These are phyloP conservation scores for Galeopsomyia nigrocyanea DNA, from an alignment of 2,888 invertebrate species.

Conservation along the genomic window DNA sequence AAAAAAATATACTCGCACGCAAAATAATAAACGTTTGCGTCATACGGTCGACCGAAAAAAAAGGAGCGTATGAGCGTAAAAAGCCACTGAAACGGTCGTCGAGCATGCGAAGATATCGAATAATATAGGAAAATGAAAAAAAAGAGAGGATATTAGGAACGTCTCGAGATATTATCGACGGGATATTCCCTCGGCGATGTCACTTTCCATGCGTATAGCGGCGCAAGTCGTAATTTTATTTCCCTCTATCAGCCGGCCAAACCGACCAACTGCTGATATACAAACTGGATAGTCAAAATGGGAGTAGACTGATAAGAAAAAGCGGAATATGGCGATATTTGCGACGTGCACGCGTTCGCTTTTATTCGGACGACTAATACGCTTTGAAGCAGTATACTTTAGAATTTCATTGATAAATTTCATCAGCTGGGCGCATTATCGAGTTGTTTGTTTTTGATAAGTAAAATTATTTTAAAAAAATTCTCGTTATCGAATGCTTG, in stretches of 20 bases:
- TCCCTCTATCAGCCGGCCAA: constrained; percentile 7
- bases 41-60: not conserved
- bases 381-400: too few species aligned
- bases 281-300: constrained; percentile 12
- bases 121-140: too few species aligned
- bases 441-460: too few species aligned
- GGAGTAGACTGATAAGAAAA: constrained; percentile 15
- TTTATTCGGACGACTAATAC: too few species aligned
- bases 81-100: not conserved
- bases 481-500: too few species aligned
- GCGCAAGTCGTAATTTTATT: constrained; percentile 16
- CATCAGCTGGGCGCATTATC: too few species aligned
- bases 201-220: constrained; percentile 17
- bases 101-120: not conserved
- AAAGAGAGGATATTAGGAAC: too few species aligned
- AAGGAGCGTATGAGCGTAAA: not conserved
- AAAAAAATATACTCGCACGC: not conserved
- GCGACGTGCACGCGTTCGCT: too few species aligned
- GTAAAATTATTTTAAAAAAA: too few species aligned
- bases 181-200: constrained; percentile 21
- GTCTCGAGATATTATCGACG: not conserved
- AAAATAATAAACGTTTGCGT: constrained; percentile 19
- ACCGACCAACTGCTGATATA: not conserved
- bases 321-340: too few species aligned
- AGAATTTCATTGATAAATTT: too few species aligned